Evolutionary conservation across 2,888 invertebrate species (phyloP), one percentile per base, ranked within the genome.

Genomic region (Automeris io): DNA sequence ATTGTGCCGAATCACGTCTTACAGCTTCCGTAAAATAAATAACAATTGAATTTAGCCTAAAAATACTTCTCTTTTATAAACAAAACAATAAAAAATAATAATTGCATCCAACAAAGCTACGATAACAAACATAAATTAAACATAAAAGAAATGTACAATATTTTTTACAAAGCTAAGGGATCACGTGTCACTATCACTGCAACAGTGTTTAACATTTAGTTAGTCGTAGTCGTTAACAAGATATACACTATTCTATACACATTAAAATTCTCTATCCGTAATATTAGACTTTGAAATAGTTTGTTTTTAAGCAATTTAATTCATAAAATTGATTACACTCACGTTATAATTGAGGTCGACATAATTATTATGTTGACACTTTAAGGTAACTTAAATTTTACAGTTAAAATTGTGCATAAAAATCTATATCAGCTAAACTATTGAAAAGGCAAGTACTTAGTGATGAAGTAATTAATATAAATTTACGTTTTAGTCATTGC

Each of bases 71-170:
- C 69, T 78, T 82, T 75, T 71, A 83, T 81, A 82, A 80, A 83
- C 78, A 86, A 85, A 86, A 85, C 83, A 85, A 83, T 83, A 83
- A 83, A 83, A 81, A 83, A 83, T n/a, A 29, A 16, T 83, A 85
- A 82, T 86, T 81, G 85, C 81, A 85, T 86, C 82, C 80, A 85
- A 85, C 85, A 83, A 83, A 85, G 85, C 85, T 82, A 82, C 73
- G 55, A 82, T 85, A 86, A 85, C 85, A 86, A 85, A 82, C 83
- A 85, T 85, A 85, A 86, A 83, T 85, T 83, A 86, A 81, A 73
- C 57, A 68, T 83, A 80, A 79, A 77, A 74, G 74, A 76, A 85
- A 85, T 85, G 73, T 86, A 86, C 83, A 85, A 61, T 16, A 16
- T 19, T 5, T 83, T 81, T 74, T 83, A 86, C 82, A 83, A 75